These are phyloP conservation scores for Numida meleagris DNA, from an alignment of 2,113 vertebrate genomes.

Conservation along the genomic window DNA sequence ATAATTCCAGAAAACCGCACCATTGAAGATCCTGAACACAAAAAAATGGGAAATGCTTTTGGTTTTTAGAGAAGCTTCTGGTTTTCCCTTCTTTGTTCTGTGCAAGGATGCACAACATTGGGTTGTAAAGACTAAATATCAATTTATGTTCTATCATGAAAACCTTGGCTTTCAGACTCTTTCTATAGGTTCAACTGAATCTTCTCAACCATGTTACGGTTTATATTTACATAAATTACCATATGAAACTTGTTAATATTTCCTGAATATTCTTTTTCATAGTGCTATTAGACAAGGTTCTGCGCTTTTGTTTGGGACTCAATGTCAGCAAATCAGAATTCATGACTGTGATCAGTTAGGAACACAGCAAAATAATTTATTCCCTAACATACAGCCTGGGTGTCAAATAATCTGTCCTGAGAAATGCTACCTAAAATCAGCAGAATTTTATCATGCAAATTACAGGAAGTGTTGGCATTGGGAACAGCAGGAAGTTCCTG, in stretches of 20 bases:
- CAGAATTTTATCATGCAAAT: conserved; percentile 74
- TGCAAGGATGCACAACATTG: conserved; percentile 51
- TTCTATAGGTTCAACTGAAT: conserved; percentile 59
- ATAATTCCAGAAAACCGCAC: background rate
- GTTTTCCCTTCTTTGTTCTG: conserved; percentile 44
- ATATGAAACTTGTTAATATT: conserved; percentile 76
- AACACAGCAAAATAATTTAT: conserved; percentile 71
- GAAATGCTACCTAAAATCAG: conserved; percentile 68
- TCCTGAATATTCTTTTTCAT: conserved; percentile 69
- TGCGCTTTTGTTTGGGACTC: conserved; percentile 76
- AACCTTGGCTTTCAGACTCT: conserved; percentile 52
- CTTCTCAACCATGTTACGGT: conserved; percentile 76
- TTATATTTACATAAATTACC: conserved; percentile 84
- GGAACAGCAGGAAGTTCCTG: conserved; percentile 71
- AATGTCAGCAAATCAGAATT: conserved; percentile 72
- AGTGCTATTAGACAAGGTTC: conserved; percentile 75
- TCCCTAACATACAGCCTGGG: conserved; percentile 48
- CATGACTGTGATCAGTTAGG: conserved; percentile 42
- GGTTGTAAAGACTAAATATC: conserved; percentile 63
- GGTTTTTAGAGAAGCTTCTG: background rate
- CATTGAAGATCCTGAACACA: background rate
- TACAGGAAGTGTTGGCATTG: conserved; percentile 64
- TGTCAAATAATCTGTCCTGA: conserved; percentile 67
- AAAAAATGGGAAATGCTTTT: background rate
- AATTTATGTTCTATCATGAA: conserved; percentile 50